Evolutionary conservation across 2,888 invertebrate species (phyloP), one percentile per base, ranked within the genome.

Genomic region (Carcina quercana): DNA sequence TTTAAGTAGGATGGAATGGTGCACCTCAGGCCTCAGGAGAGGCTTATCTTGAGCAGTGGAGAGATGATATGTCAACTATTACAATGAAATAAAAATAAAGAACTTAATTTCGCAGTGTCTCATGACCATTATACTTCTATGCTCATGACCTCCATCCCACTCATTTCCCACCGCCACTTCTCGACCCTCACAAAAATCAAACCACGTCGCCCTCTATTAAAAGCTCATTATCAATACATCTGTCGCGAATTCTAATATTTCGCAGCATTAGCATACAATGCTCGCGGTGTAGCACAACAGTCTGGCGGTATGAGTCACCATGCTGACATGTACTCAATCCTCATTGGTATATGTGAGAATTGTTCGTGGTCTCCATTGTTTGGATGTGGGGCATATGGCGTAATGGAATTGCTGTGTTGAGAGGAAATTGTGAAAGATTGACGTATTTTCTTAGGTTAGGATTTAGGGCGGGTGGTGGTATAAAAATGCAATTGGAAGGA

Each of bases 221-320:
- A 64, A 56, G 43, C 41, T 42, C 50, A 64, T 70, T 62, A 59
- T 37, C 29, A 36, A 24, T 35, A 40, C 44, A 38, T 47, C 42
- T 47, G 48, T 49, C 39, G 51, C 47, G 54, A 59, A 63, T 61
- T 46, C 50, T 50, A 56, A 60, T 51, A 37, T 44, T 49, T 58
- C 43, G 44, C 44, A 28, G 36, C 35, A 74, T 75, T 74, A 54
- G 58, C 73, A 75, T 72, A 74, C 74, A 74, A 74, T 74, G 53
- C 53, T 34, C 37, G 47, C 49, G 50, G 48, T 32, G 49, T 47
- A 46, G 35, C 35, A 45, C 47, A 52, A 53, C 61, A 59, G 54
- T 45, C 56, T 54, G 53, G 40, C 38, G 35, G 43, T 37, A 27
- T 60, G 60, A 60, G 41, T 66, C 59, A 62, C 42, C 20, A 27